Evolutionary conservation across 1,140 invertebrate genomes (phyloP).

Genomic region (Apocrypta bakeri): DNA sequence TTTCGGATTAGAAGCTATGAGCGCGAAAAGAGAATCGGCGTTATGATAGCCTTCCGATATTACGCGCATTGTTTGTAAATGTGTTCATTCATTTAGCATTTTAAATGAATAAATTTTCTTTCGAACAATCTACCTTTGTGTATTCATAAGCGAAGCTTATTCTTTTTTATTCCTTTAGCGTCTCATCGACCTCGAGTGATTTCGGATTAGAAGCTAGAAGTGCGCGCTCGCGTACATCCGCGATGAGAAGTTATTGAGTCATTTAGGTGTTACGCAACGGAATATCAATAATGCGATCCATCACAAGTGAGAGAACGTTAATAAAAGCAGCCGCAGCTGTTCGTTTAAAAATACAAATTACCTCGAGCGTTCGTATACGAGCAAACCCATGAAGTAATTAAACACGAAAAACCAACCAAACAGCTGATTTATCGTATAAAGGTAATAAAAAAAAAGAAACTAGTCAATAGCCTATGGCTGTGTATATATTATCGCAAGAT

Average conservation of each 20-base stretch:
- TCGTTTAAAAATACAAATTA: neutral
- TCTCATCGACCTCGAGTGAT: neutral
- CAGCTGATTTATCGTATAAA: neutral
- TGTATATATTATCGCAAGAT: neutral
- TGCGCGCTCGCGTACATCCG: too few species aligned
- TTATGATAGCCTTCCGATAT: too few species aligned
- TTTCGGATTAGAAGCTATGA: slow-evolving; percentile 19
- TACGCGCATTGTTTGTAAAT: too few species aligned
- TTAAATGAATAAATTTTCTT: too few species aligned
- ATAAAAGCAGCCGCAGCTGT: too few species aligned
- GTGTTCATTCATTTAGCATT: too few species aligned
- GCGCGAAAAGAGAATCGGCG: neutral
- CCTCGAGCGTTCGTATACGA: neutral
- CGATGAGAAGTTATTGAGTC: neutral
- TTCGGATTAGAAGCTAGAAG: slow-evolving; percentile 10
- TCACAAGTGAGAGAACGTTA: too few species aligned
- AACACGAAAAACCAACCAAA: neutral
- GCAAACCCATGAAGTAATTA: neutral
- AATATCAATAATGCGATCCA: neutral
- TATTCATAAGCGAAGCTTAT: neutral
- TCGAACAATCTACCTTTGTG: neutral
- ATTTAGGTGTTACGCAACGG: neutral
- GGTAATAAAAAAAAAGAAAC: neutral
- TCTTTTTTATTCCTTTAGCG: neutral
- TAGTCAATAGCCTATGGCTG: slow-evolving; percentile 2